Evolutionary conservation across 2,797 vertebrate species (phyloP).

Genomic region (Enteromius radiatus): DNA sequence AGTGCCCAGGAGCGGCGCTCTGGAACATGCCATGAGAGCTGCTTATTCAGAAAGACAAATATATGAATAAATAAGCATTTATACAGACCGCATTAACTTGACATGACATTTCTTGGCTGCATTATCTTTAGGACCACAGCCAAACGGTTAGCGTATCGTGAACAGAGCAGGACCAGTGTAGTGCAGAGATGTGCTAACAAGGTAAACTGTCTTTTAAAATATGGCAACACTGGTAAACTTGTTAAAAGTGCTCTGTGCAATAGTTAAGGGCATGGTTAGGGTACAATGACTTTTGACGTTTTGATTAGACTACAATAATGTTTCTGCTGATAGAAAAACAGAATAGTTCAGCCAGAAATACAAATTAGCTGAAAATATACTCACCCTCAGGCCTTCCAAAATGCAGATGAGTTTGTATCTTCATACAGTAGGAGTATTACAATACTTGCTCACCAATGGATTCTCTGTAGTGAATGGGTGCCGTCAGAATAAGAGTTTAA

Average conservation of each 20-base stretch:
- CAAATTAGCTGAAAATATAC: background rate
- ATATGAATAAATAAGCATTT: constrained; percentile 60
- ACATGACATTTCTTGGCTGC: constrained; percentile 60
- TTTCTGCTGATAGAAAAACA: background rate
- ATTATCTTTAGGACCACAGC: constrained; percentile 33
- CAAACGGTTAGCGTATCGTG: constrained; percentile 38
- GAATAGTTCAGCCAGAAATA: background rate
- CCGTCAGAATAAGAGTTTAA: background rate
- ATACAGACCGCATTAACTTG: constrained; percentile 52
- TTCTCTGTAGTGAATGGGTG: background rate
- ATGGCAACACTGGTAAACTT: constrained; percentile 16
- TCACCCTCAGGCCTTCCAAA: background rate
- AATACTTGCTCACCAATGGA: background rate
- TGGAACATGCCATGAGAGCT: constrained; percentile 52
- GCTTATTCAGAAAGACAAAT: constrained; percentile 52
- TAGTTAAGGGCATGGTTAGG: background rate
- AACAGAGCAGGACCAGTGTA: constrained; percentile 2
- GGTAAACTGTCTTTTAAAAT: constrained; percentile 30
- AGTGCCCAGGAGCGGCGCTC: constrained; percentile 58
- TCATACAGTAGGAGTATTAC: background rate
- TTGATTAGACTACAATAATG: background rate
- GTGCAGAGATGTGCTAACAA: constrained; percentile 8
- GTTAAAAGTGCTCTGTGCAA: background rate
- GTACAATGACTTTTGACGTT: background rate
- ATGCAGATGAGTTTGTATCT: background rate